Evolutionary conservation across 1,140 invertebrate species (phyloP), one percentile per base, ranked within the genome.

Genomic region (Drosophila oshimai): DNA sequence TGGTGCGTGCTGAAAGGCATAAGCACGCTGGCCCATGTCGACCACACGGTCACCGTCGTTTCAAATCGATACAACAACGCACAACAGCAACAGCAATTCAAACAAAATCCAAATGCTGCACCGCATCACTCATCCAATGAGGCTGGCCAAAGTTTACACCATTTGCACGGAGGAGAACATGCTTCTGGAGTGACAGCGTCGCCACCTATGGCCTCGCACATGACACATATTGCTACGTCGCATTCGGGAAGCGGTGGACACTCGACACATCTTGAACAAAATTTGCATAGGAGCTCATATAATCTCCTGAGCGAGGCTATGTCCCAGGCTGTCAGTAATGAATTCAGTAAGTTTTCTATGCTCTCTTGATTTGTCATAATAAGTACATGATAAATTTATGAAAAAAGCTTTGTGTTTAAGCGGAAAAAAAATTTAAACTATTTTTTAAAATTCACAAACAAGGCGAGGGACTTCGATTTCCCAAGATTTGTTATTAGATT

Each of bases 321-420:
- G 86, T 91, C 90, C 4, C 81, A 91, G 74, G 91, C 91, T 39
- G 90, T 90, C 28, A 91, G 78, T 69, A 91, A 91, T 73, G 91
- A 92, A 68, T 90, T 90, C 29, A 90, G 92, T 92, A 88, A 91
- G 91, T 90, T 26, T 9, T 3, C 15, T 29, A n/a, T n/a, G n/a
- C n/a, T n/a, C n/a, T n/a, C n/a, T n/a, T n/a, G n/a, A n/a, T n/a
- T n/a, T n/a, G n/a, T n/a, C n/a, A n/a, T n/a, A n/a, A n/a, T n/a
- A n/a, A n/a, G n/a, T n/a, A n/a, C n/a, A n/a, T n/a, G n/a, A n/a
- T n/a, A n/a, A n/a, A n/a, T n/a, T n/a, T n/a, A n/a, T n/a, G n/a
- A n/a, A n/a, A n/a, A n/a, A n/a, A n/a, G n/a, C n/a, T n/a, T n/a
- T n/a, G n/a, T n/a, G n/a, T n/a, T n/a, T n/a, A n/a, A n/a, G n/a